phyloP scores from a whole-genome alignment of 2,888 invertebrate species.

The Hemaris fuciformis region DNA sequence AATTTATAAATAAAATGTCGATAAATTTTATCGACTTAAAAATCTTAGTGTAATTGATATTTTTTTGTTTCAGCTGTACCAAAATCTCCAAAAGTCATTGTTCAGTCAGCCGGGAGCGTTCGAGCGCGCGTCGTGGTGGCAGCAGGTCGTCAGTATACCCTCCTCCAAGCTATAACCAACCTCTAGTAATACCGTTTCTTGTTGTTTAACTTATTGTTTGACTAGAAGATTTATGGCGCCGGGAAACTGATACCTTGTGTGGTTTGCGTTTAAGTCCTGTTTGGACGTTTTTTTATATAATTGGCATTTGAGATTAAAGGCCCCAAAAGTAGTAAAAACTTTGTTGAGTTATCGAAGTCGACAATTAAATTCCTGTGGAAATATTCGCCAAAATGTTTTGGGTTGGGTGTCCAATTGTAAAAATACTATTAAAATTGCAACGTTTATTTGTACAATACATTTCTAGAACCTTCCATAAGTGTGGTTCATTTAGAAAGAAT shows the following conservation, averaged over 20 bases:
- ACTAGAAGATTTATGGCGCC: background rate
- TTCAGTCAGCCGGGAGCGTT: constrained; percentile 86
- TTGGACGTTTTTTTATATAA: background rate
- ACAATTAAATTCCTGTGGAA: no score
- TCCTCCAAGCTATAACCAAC: constrained; percentile 56
- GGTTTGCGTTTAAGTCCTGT: background rate
- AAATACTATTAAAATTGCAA: no score
- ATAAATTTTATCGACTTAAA: background rate
- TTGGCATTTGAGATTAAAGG: no score
- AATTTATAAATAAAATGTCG: background rate
- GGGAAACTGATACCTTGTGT: background rate
- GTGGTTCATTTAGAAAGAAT: background rate
- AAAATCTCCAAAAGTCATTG: constrained; percentile 87
- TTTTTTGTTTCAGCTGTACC: constrained; percentile 81
- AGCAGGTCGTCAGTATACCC: constrained; percentile 51
- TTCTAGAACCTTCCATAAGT: no score
- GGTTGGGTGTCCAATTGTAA: no score
- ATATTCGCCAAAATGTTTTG: no score
- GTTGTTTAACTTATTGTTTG: background rate
- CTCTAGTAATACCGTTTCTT: background rate
- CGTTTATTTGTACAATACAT: no score
- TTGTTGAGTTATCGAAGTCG: no score
- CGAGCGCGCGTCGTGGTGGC: constrained; percentile 89
- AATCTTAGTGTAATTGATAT: background rate
- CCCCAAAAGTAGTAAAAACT: no score